These are phyloP conservation scores for Cygnus atratus DNA, from an alignment of 2,113 vertebrate genomes.

Conservation along the genomic window DNA sequence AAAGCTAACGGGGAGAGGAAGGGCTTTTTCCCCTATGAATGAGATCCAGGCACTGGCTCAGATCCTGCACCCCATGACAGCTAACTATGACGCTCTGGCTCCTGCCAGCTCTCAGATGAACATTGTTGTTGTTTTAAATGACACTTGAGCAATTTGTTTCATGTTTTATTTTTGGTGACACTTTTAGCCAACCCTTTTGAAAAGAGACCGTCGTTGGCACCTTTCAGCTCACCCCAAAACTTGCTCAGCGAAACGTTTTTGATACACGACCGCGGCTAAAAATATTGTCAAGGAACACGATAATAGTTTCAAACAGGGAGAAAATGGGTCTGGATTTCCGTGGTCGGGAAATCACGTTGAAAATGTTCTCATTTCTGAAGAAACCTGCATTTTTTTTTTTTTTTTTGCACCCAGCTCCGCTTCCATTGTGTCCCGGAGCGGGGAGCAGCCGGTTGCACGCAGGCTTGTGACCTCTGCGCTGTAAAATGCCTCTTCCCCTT, in stretches of 20 bases:
- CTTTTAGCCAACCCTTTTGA: slow-evolving; percentile 41
- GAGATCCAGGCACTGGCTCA: slow-evolving; percentile 52
- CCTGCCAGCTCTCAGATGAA: slow-evolving; percentile 36
- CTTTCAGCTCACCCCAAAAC: slow-evolving; percentile 29
- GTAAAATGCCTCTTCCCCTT: neutral
- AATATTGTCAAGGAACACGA: slow-evolving; percentile 26
- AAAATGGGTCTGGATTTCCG: slow-evolving; percentile 22
- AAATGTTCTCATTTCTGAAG: neutral
- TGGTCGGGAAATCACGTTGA: neutral
- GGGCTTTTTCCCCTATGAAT: slow-evolving; percentile 31
- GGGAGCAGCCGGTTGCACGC: neutral
- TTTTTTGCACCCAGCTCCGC: neutral
- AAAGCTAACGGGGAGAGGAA: slow-evolving; percentile 43
- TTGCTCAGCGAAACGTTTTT: slow-evolving; percentile 33
- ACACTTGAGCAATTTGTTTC: slow-evolving; percentile 28
- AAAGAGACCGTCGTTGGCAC: slow-evolving; percentile 36
- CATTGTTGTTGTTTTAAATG: slow-evolving; percentile 21
- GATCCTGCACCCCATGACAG: slow-evolving; percentile 17
- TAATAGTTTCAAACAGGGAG: neutral
- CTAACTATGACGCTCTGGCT: neutral
- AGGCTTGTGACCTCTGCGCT: neutral
- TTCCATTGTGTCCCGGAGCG: neutral
- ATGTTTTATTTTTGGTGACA: slow-evolving; percentile 58
- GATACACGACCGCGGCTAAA: neutral
- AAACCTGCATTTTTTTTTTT: neutral